phyloP scores from a whole-genome alignment of 1,140 invertebrate genomes.

The Hestina assimilis region DNA sequence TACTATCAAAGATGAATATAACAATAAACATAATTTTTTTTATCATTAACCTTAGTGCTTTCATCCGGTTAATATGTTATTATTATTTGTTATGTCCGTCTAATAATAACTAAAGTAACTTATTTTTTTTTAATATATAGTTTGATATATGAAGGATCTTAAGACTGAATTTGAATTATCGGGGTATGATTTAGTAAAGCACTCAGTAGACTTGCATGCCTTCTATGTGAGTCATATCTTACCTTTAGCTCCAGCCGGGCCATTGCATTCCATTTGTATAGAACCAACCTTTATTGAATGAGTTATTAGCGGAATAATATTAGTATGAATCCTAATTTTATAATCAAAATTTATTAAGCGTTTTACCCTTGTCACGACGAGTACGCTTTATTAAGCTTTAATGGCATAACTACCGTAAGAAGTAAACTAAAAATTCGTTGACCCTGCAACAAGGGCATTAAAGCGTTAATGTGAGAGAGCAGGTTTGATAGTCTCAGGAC shows the following conservation, averaged over 20 bases:
- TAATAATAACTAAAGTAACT: too few species aligned
- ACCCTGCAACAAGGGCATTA: conserved; percentile 37
- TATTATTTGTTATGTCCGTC: too few species aligned
- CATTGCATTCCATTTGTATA: conserved; percentile 56
- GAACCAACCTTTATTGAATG: conserved; percentile 21
- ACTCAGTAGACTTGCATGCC: conserved; percentile 44
- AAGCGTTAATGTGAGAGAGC: conserved; percentile 33
- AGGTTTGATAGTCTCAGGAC: conserved; percentile 43
- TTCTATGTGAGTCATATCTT: conserved; percentile 57
- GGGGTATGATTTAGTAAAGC: conserved; percentile 10
- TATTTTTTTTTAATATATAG: too few species aligned
- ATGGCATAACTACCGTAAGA: not conserved
- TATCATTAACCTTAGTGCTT: too few species aligned
- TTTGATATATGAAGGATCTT: not conserved
- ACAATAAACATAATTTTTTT: too few species aligned
- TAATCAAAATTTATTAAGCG: not conserved
- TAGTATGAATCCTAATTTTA: not conserved
- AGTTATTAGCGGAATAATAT: not conserved
- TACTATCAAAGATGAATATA: too few species aligned
- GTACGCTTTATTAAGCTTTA: too few species aligned
- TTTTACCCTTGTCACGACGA: too few species aligned
- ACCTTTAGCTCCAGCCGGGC: conserved; percentile 43
- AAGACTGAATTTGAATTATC: not conserved
- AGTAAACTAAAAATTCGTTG: conserved; percentile 32
- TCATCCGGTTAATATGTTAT: too few species aligned